Evolutionary conservation across 1,140 invertebrate genomes (phyloP).

Genomic region (Drosophila leontia): DNA sequence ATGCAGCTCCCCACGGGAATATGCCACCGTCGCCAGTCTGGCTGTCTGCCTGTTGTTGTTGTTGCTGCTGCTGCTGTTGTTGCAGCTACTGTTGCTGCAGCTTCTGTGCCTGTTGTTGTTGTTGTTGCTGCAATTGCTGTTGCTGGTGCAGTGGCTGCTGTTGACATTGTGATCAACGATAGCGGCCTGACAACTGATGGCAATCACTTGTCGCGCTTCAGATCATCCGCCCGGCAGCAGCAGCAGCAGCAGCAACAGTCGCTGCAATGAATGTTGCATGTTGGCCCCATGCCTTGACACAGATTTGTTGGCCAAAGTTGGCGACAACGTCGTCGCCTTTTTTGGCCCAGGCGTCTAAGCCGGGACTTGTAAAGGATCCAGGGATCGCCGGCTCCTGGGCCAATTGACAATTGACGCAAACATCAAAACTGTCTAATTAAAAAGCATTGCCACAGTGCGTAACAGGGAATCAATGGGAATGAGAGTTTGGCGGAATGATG

Average conservation of each 20-base stretch:
- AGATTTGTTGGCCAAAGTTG: conserved; percentile 84
- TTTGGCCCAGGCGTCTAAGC: conserved; percentile 77
- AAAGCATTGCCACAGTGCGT: conserved; percentile 78
- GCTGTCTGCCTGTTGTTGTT: conserved; percentile 66
- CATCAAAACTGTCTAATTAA: conserved; percentile 82
- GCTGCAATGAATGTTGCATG: conserved; percentile 43
- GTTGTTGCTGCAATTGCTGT: conserved; percentile 17
- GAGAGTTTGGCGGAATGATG: conserved; percentile 28
- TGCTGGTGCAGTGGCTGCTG: conserved; percentile 55
- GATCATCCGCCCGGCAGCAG: conserved; percentile 68
- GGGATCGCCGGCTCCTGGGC: conserved; percentile 29
- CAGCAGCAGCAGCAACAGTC: conserved; percentile 4
- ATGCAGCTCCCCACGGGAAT: conserved; percentile 84
- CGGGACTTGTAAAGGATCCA: conserved; percentile 38
- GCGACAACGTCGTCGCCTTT: conserved; percentile 80
- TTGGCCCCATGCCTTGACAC: conserved; percentile 76
- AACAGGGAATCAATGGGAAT: conserved; percentile 73
- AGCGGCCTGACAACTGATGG: conserved; percentile 81
- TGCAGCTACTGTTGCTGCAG: conserved; percentile 34
- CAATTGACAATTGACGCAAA: conserved; percentile 82
- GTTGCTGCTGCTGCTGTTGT: conserved; percentile 21
- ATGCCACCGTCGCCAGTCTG: conserved; percentile 72
- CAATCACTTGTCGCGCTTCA: conserved; percentile 84
- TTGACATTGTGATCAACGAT: conserved; percentile 84
- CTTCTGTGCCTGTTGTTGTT: conserved; percentile 42